Base-by-base conservation (phyloP, 1,140 invertebrate species). In the Solenopsis fugax region DNA sequence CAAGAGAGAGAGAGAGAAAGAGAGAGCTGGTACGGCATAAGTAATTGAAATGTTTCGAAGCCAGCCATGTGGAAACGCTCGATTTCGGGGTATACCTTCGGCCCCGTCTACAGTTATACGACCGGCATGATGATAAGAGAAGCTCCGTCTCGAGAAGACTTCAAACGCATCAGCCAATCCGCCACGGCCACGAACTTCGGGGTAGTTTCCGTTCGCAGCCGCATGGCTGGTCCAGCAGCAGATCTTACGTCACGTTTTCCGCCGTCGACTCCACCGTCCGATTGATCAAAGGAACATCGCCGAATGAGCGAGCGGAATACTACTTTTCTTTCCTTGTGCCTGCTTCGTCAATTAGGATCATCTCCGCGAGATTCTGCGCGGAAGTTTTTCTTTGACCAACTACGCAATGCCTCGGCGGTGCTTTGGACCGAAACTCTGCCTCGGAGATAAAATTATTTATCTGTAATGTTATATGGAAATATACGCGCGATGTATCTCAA, bases 41-140 rank as follows among this genome's bases (percentile, higher is more conserved):
- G 85, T 88, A 88, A 88, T 88, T 88, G 87, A 88, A 88, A 88
- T 87, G 85, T 88, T 87, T 87, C 84, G 82, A 45, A 82, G 67
- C 62, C 76, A 50, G 45, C 12, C 60, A 54, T 76, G 84, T 75
- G 71, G 82, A 88, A 87, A 69, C 12, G 58, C 54, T 85, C 56
- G 52, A 50, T 54, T 87, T 73, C 64, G 41, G 56, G 41, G 58
- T 18, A 29, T 60, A 75, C 29, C 5, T 41, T 16, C 86, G n/a
- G 67, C 5, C 29, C 56, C 16, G 34, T n/a, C 60, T 24, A 34
- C 73, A 80, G 84, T 64, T 78, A 65, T 78, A 84, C 54, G 80
- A 73, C 24, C 29, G n/a, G 80, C 80, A 84, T 75, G 80, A 80
- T 54, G 77, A 84, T 84, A 73, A 82, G 67, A 82, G 67, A n/a